Conservation (phyloP, 2,888 invertebrate genomes). For the Tupiocoris notatus region DNA sequence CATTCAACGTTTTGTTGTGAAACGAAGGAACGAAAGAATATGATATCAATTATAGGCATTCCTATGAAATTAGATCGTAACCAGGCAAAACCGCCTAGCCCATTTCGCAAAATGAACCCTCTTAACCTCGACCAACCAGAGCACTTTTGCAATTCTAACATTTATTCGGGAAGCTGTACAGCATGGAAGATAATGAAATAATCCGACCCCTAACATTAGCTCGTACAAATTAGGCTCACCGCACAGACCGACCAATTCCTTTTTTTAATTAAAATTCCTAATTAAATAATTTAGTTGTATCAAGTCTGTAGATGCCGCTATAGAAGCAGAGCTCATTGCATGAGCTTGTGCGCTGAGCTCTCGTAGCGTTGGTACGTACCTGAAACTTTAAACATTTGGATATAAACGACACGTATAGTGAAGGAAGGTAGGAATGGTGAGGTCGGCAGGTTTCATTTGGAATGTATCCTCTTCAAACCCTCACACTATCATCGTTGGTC, state of each 20-base stretch:
- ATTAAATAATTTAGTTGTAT: conserved; percentile 35
- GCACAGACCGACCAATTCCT: not conserved
- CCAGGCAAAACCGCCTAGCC: no score
- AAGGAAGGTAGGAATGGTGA: not conserved
- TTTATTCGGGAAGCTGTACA: not conserved
- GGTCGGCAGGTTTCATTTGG: conserved; percentile 35
- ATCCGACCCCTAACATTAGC: conserved; percentile 11
- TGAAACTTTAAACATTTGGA: conserved; percentile 41
- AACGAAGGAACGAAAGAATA: no score
- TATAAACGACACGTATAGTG: conserved; percentile 14
- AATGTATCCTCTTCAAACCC: conserved; percentile 28
- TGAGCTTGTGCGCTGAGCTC: not conserved
- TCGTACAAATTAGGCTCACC: not conserved
- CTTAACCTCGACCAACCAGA: no score
- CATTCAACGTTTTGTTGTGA: no score
- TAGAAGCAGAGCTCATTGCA: conserved; percentile 15
- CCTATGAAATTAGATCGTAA: no score
- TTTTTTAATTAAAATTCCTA: conserved; percentile 41
- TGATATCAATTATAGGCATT: no score
- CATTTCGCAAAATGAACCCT: no score
- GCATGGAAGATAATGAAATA: conserved; percentile 40
- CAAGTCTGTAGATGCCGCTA: conserved; percentile 7
- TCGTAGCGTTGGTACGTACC: conserved; percentile 1
- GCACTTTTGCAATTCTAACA: conserved; percentile 2
- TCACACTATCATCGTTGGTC: not conserved